Conservation (phyloP, 2,113 vertebrate species). For the Bos javanicus region DNA sequence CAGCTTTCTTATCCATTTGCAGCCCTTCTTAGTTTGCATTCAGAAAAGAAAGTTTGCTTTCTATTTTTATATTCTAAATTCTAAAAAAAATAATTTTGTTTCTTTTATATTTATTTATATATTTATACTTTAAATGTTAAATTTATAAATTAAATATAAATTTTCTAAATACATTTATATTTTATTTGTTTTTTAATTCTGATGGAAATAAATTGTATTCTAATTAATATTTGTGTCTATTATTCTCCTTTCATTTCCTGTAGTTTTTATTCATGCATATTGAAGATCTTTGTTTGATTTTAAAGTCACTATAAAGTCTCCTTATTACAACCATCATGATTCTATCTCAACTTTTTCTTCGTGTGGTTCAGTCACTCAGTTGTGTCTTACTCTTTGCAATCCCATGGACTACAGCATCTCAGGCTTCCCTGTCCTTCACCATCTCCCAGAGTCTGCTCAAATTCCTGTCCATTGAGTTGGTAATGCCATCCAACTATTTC, state of each 20-base stretch:
- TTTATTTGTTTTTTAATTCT: not conserved
- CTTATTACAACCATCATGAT: not conserved
- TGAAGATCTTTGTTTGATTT: not conserved
- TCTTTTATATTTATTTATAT: not conserved
- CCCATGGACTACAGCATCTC: not conserved
- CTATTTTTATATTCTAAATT: not conserved
- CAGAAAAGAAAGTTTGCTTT: not conserved
- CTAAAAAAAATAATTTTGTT: not conserved
- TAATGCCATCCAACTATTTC: not conserved
- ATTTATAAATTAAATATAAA: not conserved
- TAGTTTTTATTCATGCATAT: not conserved
- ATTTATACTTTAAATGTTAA: not conserved
- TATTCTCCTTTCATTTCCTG: not conserved
- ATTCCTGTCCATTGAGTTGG: not conserved
- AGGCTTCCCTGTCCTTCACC: not conserved
- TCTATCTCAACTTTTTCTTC: not conserved
- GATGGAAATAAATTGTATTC: not conserved
- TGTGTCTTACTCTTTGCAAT: rapidly evolving
- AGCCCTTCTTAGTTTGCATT: not conserved
- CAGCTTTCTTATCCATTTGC: not conserved
- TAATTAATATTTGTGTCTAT: not conserved
- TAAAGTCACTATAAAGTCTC: not conserved
- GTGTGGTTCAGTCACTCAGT: not conserved
- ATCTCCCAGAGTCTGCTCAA: not conserved
- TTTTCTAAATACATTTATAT: not conserved